phyloP scores from a whole-genome alignment of 2,113 vertebrate genomes.

The Leuciscus idus region DNA sequence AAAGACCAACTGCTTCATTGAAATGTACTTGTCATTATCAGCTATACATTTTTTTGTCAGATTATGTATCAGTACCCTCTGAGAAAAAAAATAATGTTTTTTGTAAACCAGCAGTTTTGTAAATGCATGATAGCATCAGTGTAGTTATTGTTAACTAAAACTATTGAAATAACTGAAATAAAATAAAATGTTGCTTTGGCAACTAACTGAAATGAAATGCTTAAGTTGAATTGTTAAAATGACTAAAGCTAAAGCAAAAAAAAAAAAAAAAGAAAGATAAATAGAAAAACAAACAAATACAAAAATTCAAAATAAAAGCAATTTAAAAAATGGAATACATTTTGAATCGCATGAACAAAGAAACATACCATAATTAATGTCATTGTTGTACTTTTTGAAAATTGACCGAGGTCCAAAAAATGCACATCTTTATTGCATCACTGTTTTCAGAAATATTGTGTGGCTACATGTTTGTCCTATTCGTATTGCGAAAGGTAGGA shows the following conservation, averaged over 20 bases:
- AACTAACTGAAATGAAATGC: neutral
- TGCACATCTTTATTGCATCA: neutral
- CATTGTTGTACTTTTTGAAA: neutral
- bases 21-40: constrained; percentile 24
- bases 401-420: neutral
- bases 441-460: neutral
- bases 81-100: neutral
- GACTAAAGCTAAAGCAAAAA: neutral
- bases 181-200: neutral
- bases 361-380: neutral
- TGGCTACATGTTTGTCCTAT: neutral
- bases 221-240: neutral
- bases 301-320: neutral
- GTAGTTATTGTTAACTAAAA: neutral
- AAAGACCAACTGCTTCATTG: constrained; percentile 47
- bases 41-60: constrained; percentile 8
- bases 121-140: neutral
- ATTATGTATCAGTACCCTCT: constrained; percentile 20
- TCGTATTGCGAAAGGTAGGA: constrained; percentile 7
- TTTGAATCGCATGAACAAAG: neutral
- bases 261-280: neutral
- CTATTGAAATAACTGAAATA: neutral
- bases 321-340: too few species aligned
- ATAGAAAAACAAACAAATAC: neutral
- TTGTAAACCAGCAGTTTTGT: neutral